phyloP scores from a whole-genome alignment of 2,888 invertebrate genomes.

The Empis stercorea region DNA sequence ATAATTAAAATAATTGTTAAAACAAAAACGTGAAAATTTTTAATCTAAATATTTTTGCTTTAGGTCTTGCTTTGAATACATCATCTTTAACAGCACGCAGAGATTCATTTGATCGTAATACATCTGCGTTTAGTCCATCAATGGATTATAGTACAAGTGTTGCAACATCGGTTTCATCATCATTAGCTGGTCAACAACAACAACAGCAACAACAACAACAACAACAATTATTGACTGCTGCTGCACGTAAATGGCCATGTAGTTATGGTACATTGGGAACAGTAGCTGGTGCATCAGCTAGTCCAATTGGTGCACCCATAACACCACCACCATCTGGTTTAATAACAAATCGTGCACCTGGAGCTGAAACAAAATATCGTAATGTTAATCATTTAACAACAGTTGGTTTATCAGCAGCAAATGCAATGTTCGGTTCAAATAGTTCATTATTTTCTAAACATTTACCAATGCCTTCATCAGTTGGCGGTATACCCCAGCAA shows the following conservation, averaged over 20 bases:
- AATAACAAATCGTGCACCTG: slow-evolving; percentile 63
- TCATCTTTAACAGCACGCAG: slow-evolving; percentile 54
- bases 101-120: slow-evolving; percentile 66
- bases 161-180: slow-evolving; percentile 30
- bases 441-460: slow-evolving; percentile 64
- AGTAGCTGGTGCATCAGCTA: slow-evolving; percentile 32
- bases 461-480: slow-evolving; percentile 27
- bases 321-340: slow-evolving; percentile 58
- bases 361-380: slow-evolving; percentile 77
- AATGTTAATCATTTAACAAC: slow-evolving; percentile 41
- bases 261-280: slow-evolving; percentile 32
- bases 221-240: slow-evolving; percentile 17
- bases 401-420: slow-evolving; percentile 34
- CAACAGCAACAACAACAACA: slow-evolving; percentile 31
- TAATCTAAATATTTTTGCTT: slow-evolving; percentile 2
- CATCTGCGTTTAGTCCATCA: slow-evolving; percentile 63
- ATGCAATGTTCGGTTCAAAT: slow-evolving; percentile 57
- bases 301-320: slow-evolving; percentile 43
- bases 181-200: slow-evolving; percentile 32
- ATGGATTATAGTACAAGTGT: slow-evolving; percentile 48
- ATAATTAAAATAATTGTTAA: slow-evolving; percentile 15
- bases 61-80: slow-evolving; percentile 50
- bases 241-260: slow-evolving; percentile 41
- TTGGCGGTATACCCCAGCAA: slow-evolving; percentile 20
- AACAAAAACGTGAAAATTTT: background rate